Base-by-base conservation (phyloP, 2,113 vertebrate genomes). In the Microtus pennsylvanicus region DNA sequence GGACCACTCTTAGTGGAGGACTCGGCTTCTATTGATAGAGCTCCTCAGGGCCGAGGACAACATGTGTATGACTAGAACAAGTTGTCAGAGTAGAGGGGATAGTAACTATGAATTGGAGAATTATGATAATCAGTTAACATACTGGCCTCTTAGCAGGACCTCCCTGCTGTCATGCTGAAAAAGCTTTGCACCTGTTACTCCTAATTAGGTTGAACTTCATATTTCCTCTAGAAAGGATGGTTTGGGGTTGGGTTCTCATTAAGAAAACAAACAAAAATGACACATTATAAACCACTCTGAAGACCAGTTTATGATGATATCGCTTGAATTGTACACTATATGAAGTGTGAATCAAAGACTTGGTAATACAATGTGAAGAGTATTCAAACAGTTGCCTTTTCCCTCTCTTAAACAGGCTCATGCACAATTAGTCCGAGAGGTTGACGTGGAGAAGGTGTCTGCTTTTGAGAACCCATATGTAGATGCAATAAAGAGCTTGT, bases 401-500 rank as follows among this genome's bases (percentile, higher is more conserved):
- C n/a, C 3, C n/a, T 19, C 17, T 94, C 45, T 91, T 50, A 74
- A 93, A 96, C 98, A 99, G 99, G 98, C 98, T 97, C 98, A 99
- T 97, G 98, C 99, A 97, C 98, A 99, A 67, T 98, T 99, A 98
- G 98, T 99, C 98, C 98, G 98, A 97, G 99, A 99, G 98, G 98
- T 99, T 21, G 99, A 99, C 47, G 98, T 99, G 97, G 99, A 99
- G 97, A 99, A 99, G 93, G 99, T 99, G 77, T 98, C 98, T 90
- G 98, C 98, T 91, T 99, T 99, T 97, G 98, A 99, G 91, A 99
- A 99, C 85, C 98, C 98, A 0, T 99, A 99, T 6, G 99, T 99
- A 98, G 99, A 99, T 93, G 99, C 99, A 97, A 99, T 99, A 98
- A 99, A 99, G 98, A 99, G 98, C 97, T 98, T 99, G 98, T 99